phyloP scores from a whole-genome alignment of 2,888 invertebrate species.

The Schizaphis graminum region DNA sequence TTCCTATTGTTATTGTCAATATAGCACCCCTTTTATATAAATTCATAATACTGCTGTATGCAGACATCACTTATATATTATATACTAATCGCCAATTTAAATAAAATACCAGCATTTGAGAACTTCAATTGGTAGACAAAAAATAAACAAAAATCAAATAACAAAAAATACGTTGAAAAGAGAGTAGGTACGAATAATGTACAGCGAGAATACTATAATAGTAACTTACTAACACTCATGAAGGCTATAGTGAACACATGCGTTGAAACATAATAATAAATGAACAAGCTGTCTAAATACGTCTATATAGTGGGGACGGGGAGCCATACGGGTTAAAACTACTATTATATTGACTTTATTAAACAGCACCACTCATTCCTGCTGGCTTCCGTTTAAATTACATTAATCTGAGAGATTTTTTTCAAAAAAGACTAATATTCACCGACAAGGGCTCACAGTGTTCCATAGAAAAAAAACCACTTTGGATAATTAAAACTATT shows the following conservation, averaged over 20 bases:
- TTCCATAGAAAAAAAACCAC: background rate
- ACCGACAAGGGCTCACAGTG: background rate
- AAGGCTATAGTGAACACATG: constrained; percentile 53
- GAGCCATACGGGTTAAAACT: constrained; percentile 49
- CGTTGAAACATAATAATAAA: constrained; percentile 60
- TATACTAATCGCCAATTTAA: constrained; percentile 58
- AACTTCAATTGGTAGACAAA: constrained; percentile 62
- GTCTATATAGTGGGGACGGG: background rate
- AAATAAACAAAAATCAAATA: constrained; percentile 39
- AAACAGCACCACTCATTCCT: constrained; percentile 46
- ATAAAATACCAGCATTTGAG: constrained; percentile 59
- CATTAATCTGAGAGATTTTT: constrained; percentile 43
- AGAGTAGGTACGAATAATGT: constrained; percentile 35
- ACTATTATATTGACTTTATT: constrained; percentile 62
- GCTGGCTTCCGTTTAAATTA: constrained; percentile 56
- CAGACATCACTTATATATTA: constrained; percentile 6
- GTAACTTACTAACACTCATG: constrained; percentile 19
- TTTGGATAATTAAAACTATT: background rate
- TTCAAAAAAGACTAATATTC: constrained; percentile 9
- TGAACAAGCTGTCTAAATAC: constrained; percentile 64
- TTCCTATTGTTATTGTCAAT: constrained; percentile 28
- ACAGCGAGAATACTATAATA: background rate
- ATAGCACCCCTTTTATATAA: constrained; percentile 37
- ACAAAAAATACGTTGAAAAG: constrained; percentile 49
- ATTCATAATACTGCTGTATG: background rate